Percentiles rank a stretch among this genome's conserved stretches.
phyloP scores from a whole-genome alignment of 2,888 invertebrate genomes.

The Junonia oenone region DNA sequence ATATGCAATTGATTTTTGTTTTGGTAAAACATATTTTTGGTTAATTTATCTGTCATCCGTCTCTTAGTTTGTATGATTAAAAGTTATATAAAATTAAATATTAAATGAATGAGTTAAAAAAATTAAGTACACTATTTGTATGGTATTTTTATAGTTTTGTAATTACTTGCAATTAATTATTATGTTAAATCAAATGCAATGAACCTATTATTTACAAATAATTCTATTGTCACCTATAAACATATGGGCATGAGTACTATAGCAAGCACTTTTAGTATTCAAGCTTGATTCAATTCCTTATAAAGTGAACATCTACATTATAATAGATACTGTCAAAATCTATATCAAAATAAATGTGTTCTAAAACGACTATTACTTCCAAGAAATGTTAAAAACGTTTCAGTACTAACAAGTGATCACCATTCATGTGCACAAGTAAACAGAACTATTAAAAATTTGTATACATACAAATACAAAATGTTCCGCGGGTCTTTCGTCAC shows the following conservation, averaged over 20 bases:
- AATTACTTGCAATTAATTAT: too few species aligned
- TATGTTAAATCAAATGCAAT: too few species aligned
- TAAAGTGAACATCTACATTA: neutral
- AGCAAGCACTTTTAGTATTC: neutral
- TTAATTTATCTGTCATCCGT: too few species aligned
- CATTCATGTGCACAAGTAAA: slow-evolving; percentile 45
- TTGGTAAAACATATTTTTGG: too few species aligned
- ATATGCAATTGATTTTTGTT: too few species aligned
- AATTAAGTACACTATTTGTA: too few species aligned
- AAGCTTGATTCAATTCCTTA: neutral
- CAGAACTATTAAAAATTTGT: slow-evolving; percentile 47
- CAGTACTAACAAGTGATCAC: slow-evolving; percentile 18
- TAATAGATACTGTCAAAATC: neutral
- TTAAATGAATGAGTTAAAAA: too few species aligned
- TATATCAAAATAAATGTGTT: neutral
- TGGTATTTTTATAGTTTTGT: too few species aligned
- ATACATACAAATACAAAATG: slow-evolving; percentile 67
- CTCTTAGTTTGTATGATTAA: too few species aligned
- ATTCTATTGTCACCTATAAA: too few species aligned
- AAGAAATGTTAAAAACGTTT: slow-evolving; percentile 11
- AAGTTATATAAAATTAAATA: too few species aligned
- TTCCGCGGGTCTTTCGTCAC: slow-evolving; percentile 59
- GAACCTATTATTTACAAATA: too few species aligned
- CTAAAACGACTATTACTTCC: neutral
- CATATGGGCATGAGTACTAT: neutral